Conservation (phyloP, 2,888 invertebrate genomes). For the Drosophila diplacantha region DNA sequence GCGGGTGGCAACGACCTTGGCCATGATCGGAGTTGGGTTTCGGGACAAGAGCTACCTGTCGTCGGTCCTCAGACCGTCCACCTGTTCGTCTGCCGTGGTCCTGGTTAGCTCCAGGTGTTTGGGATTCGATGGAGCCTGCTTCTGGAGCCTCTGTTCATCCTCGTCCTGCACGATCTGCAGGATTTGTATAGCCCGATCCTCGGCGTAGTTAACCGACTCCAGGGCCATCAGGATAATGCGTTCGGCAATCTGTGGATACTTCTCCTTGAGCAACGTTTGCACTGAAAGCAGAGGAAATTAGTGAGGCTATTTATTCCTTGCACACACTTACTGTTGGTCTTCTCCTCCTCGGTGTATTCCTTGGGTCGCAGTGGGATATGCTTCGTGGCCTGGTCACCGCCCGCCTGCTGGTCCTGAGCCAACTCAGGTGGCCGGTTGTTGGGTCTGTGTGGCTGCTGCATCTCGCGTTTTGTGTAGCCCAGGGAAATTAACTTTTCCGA, state of each 20-base stretch:
- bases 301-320: neutral
- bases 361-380: slow-evolving; percentile 80
- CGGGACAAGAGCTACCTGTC: slow-evolving; percentile 45
- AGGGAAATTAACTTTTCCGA: slow-evolving; percentile 88
- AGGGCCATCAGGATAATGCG: slow-evolving; percentile 90
- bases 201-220: slow-evolving; percentile 92
- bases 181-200: slow-evolving; percentile 88
- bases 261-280: slow-evolving; percentile 83
- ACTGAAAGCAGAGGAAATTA: slow-evolving; percentile 79
- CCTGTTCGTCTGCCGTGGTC: slow-evolving; percentile 36
- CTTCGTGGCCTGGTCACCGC: slow-evolving; percentile 50
- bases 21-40: slow-evolving; percentile 5
- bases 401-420: slow-evolving; percentile 53
- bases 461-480: slow-evolving; percentile 90
- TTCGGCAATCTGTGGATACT: slow-evolving; percentile 87
- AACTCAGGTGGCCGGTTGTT: slow-evolving; percentile 77
- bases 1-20: slow-evolving; percentile 15
- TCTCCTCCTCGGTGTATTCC: slow-evolving; percentile 84
- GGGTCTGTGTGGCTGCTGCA: slow-evolving; percentile 81
- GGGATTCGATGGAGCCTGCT: slow-evolving; percentile 39
- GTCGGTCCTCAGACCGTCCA: slow-evolving; percentile 40
- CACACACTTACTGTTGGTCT: slow-evolving; percentile 81
- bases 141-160: slow-evolving; percentile 79
- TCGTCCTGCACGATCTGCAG: slow-evolving; percentile 83
- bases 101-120: slow-evolving; percentile 21